These are phyloP conservation scores for Clarias macrocephalus DNA, from an alignment of 2,113 vertebrate species.

Conservation along the genomic window DNA sequence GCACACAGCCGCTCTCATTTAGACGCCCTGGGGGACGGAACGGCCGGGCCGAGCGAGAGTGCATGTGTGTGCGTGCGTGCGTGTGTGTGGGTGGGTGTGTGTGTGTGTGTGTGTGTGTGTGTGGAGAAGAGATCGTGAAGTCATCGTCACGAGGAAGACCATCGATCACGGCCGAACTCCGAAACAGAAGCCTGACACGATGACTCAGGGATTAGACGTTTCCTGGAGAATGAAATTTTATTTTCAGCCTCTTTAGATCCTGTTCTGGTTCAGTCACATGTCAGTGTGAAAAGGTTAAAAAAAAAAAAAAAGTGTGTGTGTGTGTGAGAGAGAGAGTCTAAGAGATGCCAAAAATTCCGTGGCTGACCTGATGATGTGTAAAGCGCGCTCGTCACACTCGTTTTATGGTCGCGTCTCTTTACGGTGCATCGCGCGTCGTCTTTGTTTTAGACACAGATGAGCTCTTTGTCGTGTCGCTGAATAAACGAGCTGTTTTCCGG, in stretches of 20 bases:
- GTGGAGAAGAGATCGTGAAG: conserved; percentile 33
- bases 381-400: neutral
- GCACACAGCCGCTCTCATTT: conserved; percentile 60
- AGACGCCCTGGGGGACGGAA: conserved; percentile 51
- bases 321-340: neutral
- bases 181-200: conserved; percentile 3
- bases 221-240: neutral
- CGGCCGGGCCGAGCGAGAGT: neutral
- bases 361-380: conserved; percentile 5
- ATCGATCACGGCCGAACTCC: conserved; percentile 46
- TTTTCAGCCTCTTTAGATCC: neutral
- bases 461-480: conserved; percentile 23
- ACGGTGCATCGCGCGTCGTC: neutral
- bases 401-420: neutral
- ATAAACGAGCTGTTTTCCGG: conserved; percentile 19
- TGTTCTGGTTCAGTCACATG: neutral
- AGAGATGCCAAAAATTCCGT: neutral
- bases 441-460: neutral
- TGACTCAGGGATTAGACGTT: conserved; percentile 33
- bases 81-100: conserved; percentile 36
- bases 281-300: neutral
- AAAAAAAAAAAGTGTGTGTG: neutral
- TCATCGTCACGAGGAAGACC: conserved; percentile 43
- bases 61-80: conserved; percentile 8
- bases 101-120: conserved; percentile 31